Evolutionary conservation across 2,113 vertebrate genomes (phyloP).

Genomic region (Corythoichthys haematopterus): DNA sequence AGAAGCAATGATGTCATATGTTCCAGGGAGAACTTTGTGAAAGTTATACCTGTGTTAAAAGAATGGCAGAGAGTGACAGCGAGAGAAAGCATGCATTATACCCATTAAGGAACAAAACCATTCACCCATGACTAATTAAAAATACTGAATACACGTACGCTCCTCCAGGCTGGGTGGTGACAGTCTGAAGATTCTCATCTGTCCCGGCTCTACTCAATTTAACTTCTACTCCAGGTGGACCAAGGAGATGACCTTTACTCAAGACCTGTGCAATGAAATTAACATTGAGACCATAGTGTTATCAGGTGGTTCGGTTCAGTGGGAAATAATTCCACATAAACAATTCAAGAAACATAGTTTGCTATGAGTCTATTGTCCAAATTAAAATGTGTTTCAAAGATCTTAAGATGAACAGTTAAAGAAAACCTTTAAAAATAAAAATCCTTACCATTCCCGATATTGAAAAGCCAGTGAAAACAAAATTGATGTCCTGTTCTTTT

Average conservation of each 20-base stretch:
- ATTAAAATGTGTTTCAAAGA: not conserved
- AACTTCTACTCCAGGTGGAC: slow-evolving; percentile 88
- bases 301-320: not conserved
- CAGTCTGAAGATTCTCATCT: slow-evolving; percentile 78
- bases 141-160: slow-evolving; percentile 76
- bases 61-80: not conserved
- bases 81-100: not conserved
- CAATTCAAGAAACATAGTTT: not conserved
- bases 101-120: not conserved
- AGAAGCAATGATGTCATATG: slow-evolving; percentile 87
- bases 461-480: slow-evolving; percentile 94
- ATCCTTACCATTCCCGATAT: slow-evolving; percentile 84
- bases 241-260: slow-evolving; percentile 86
- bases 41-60: slow-evolving; percentile 81
- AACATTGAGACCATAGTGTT: not conserved
- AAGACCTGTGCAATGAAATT: slow-evolving; percentile 76
- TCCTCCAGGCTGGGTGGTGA: slow-evolving; percentile 83
- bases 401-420: not conserved
- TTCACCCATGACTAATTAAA: not conserved
- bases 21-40: slow-evolving; percentile 91
- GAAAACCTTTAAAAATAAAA: not conserved
- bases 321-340: not conserved
- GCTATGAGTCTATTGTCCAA: not conserved
- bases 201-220: slow-evolving; percentile 76
- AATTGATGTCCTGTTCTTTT: slow-evolving; percentile 95